Evolutionary conservation across 2,888 invertebrate species (phyloP).

Genomic region (Drosophila stalkeri): DNA sequence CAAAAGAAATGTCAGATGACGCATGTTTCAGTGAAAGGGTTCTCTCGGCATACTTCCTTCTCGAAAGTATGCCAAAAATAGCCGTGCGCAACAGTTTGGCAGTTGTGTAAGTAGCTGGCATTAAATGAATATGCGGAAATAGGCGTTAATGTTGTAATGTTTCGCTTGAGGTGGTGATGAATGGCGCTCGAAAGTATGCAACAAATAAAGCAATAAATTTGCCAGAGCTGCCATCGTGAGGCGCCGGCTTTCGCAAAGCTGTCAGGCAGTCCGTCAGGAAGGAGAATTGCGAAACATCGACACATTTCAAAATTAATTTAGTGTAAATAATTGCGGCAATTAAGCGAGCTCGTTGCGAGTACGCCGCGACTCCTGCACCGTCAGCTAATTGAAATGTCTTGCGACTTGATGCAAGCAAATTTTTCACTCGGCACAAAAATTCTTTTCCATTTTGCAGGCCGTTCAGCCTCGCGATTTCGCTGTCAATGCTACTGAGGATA

Average conservation of each 20-base stretch:
- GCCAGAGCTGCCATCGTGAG: conserved; percentile 18
- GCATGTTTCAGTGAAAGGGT: not conserved
- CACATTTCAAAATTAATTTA: conserved; percentile 66
- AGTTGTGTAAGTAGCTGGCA: not conserved
- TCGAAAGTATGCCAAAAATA: conserved; percentile 3
- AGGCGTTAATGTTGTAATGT: conserved; percentile 14
- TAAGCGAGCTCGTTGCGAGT: conserved; percentile 28
- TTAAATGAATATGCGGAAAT: conserved; percentile 6
- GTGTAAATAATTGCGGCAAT: conserved; percentile 61
- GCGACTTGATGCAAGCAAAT: conserved; percentile 23
- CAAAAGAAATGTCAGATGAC: not conserved
- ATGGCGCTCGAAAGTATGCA: conserved; percentile 48
- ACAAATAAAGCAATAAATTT: conserved; percentile 55
- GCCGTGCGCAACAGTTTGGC: conserved; percentile 1
- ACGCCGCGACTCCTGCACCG: not conserved
- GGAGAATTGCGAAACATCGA: conserved; percentile 56
- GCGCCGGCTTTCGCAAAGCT: not conserved
- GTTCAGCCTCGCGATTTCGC: conserved; percentile 73
- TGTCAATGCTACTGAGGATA: conserved; percentile 79
- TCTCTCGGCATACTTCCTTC: not conserved
- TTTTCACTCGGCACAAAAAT: conserved; percentile 16
- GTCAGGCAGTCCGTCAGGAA: not conserved
- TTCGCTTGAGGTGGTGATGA: conserved; percentile 32
- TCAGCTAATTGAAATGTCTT: conserved; percentile 48
- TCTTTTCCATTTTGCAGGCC: conserved; percentile 63